Percentiles rank a stretch among this genome's conserved stretches.
These are phyloP conservation scores for Incurvaria masculella DNA, from an alignment of 2,888 invertebrate species.

Conservation along the genomic window DNA sequence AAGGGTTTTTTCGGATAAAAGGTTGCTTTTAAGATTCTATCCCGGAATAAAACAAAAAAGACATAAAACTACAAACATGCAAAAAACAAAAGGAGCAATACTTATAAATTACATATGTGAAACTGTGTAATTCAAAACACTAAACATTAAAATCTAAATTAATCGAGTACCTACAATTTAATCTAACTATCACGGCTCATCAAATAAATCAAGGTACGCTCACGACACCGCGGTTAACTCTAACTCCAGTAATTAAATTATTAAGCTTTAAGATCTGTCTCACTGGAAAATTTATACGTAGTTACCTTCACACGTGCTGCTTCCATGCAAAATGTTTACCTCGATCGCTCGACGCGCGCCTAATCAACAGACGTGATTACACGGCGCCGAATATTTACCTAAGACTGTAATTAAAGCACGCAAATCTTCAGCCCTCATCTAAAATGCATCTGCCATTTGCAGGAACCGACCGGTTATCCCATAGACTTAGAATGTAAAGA, in stretches of 20 bases:
- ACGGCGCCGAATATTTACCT: constrained; percentile 37
- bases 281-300: neutral
- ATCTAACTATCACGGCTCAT: neutral
- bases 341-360: constrained; percentile 16
- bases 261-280: neutral
- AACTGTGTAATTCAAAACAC: no score
- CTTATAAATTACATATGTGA: no score
- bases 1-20: no score
- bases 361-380: constrained; percentile 52
- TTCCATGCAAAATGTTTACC: neutral
- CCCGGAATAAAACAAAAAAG: no score
- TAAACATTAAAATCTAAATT: no score
- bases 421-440: constrained; percentile 49
- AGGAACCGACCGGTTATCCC: no score
- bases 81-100: no score
- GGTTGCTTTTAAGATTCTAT: no score
- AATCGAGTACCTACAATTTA: no score
- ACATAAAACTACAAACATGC: no score
- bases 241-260: neutral
- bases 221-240: neutral
- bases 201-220: neutral
- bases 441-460: constrained; percentile 35
- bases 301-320: neutral
- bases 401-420: constrained; percentile 44
- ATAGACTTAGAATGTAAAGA: no score